Evolutionary conservation across 2,797 vertebrate species (phyloP), one percentile per base, ranked within the genome.

Genomic region (Ctenopoma kingsleyae): DNA sequence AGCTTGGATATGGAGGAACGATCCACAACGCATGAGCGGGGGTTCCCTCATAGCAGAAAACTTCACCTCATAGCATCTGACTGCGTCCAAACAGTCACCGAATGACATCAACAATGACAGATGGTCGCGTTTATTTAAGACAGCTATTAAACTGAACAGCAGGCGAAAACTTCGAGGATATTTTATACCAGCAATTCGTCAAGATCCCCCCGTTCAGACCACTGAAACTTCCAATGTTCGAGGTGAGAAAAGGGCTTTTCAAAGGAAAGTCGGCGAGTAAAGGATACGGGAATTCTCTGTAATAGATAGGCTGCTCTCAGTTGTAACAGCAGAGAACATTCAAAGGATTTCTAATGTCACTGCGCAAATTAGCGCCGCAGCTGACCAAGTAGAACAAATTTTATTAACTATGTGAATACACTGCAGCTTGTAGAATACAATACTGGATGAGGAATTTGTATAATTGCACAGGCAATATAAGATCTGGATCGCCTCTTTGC

Each of bases 21-120:
- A 89, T 91, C 93, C 94, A 94, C 71, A 15, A 6, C 44, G 15
- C 50, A 40, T 25, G 64, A 72, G 75, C 66, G 61, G 88, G 81
- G 85, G 85, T 66, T 82, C 35, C 54, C 16, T 30, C n/a, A 0
- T 17, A 16, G 43, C 16, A 1, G 5, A 19, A 0, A 8, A 0
- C 0, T 0, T 6, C 19, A 0, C 1, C 30, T 53, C 48, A 4
- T 0, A 0, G 0, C 0, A 54, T 54, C 47, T 49, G 27, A 2
- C 23, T 5, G 69, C 27, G 54, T 41, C 53, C 17, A 11, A 3
- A 4, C 12, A 0, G 19, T 3, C 59, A 0, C 8, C 8, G 19
- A 48, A 0, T 3, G 19, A 6, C 40, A 3, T 9, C 23, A 9
- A 12, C 17, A 3, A 8, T 3, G 23, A 3, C 54, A 13, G 0